phyloP scores from a whole-genome alignment of 1,140 invertebrate genomes.

The Harpegnathos saltator region DNA sequence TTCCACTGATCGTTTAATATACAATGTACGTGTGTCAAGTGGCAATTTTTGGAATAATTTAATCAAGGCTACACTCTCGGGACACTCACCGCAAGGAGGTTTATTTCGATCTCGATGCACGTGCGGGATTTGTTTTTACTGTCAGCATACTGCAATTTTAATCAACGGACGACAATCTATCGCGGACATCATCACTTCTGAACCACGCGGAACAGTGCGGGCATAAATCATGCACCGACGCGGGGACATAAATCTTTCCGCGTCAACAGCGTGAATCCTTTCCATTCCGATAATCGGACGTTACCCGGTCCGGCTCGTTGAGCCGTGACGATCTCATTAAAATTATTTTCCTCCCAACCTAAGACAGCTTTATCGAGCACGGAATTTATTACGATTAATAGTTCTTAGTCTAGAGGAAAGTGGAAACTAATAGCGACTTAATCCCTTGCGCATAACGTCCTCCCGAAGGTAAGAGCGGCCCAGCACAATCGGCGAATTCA shows the following conservation, averaged over 20 bases:
- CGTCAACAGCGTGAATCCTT: conserved; percentile 52
- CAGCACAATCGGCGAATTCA: conserved; percentile 20
- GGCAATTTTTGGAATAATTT: not conserved
- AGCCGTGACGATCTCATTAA: conserved; percentile 56
- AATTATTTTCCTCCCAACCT: conserved; percentile 41
- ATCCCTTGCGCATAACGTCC: conserved; percentile 10
- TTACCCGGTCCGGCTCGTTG: conserved; percentile 23
- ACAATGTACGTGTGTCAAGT: no score
- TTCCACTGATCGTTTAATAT: no score
- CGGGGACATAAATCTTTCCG: conserved; percentile 38
- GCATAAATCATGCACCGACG: conserved; percentile 61
- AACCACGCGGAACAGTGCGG: conserved; percentile 39
- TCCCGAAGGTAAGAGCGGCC: not conserved
- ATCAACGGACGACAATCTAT: conserved; percentile 45
- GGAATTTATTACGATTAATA: conserved; percentile 45
- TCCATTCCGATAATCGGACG: conserved; percentile 46
- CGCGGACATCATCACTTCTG: conserved; percentile 36
- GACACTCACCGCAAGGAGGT: not conserved
- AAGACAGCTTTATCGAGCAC: conserved; percentile 45
- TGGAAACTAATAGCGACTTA: conserved; percentile 16
- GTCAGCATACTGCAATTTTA: conserved; percentile 18
- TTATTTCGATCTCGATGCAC: not conserved
- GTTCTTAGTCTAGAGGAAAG: conserved; percentile 7
- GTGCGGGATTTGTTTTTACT: conserved; percentile 1
- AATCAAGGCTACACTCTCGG: not conserved